A percentile compares a stretch with the other conserved stretches of the same genome.
Evolutionary conservation across 2,797 vertebrate genomes (phyloP).

Genomic region (Sebastes itinus): DNA sequence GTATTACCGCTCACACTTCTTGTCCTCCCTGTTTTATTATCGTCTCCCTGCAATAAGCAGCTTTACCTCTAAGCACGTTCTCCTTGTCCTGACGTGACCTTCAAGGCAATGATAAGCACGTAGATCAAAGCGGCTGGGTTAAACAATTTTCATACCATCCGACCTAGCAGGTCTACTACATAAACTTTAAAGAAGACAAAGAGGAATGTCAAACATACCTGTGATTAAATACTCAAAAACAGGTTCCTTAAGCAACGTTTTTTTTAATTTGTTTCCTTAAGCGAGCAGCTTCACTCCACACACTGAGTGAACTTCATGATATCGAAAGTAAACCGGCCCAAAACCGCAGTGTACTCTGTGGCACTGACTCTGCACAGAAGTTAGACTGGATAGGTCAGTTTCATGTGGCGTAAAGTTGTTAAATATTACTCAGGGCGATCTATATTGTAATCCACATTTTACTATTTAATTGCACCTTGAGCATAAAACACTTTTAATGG

Average conservation of each 20-base stretch:
- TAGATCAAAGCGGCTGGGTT: not conserved
- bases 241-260: not conserved
- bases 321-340: not conserved
- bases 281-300: not conserved
- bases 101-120: constrained; percentile 10
- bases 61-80: not conserved
- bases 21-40: constrained; percentile 11
- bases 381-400: constrained; percentile 16
- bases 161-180: not conserved
- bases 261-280: not conserved
- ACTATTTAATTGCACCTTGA: not conserved
- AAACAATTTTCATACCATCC: not conserved
- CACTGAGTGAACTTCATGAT: not conserved
- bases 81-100: not conserved
- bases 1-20: not conserved
- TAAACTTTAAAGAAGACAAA: not conserved
- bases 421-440: constrained; percentile 32
- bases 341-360: not conserved
- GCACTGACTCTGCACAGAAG: not conserved
- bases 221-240: not conserved
- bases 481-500: constrained; percentile 11
- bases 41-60: not conserved
- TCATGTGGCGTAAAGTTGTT: not conserved
- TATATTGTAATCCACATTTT: not conserved
- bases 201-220: not conserved